These are phyloP conservation scores for Coleophora deauratella DNA, from an alignment of 2,888 invertebrate species.

Conservation along the genomic window DNA sequence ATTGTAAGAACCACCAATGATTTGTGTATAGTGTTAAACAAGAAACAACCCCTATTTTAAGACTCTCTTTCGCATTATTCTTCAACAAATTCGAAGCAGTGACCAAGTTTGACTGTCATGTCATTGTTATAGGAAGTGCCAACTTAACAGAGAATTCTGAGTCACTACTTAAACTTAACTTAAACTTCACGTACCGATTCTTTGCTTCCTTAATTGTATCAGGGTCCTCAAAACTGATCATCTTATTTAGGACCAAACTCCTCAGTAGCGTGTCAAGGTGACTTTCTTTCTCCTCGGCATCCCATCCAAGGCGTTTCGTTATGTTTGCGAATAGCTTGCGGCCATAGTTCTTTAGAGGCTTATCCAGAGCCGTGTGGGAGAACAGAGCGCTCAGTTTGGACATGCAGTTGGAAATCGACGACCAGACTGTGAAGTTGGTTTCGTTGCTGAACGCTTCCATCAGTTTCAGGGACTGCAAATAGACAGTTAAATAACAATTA, in stretches of 20 bases:
- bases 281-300: conserved; percentile 85
- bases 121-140: too few species aligned
- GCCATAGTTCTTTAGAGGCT: conserved; percentile 83
- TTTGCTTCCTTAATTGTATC: conserved; percentile 85
- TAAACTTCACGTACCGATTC: conserved; percentile 65
- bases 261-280: conserved; percentile 90
- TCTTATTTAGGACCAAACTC: conserved; percentile 85
- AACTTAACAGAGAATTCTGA: too few species aligned
- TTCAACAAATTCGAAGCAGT: too few species aligned
- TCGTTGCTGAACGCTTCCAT: conserved; percentile 89
- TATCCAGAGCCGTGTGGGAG: conserved; percentile 84
- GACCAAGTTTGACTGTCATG: too few species aligned
- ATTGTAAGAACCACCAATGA: too few species aligned
- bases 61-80: too few species aligned
- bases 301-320: conserved; percentile 87
- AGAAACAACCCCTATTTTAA: too few species aligned
- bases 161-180: too few species aligned
- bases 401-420: conserved; percentile 84
- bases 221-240: conserved; percentile 88
- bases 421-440: conserved; percentile 96
- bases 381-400: conserved; percentile 84
- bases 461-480: conserved; percentile 78
- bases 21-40: too few species aligned
- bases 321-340: conserved; percentile 82
- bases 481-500: conserved; percentile 27